phyloP scores from a whole-genome alignment of 2,113 vertebrate species.

The Lanius collurio region DNA sequence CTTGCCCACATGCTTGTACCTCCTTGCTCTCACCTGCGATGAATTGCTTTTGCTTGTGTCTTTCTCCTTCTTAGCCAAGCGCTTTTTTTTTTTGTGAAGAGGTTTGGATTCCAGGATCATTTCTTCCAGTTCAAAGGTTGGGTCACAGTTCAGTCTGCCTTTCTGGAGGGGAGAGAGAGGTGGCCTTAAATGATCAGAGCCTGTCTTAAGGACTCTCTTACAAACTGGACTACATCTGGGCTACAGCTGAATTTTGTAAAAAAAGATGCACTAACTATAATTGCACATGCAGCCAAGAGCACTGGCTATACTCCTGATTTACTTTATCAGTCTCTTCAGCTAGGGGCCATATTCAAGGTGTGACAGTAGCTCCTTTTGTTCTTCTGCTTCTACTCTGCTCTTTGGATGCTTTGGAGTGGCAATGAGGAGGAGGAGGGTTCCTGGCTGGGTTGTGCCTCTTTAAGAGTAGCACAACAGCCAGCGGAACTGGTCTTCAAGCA shows the following conservation, averaged over 20 bases:
- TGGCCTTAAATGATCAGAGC: neutral
- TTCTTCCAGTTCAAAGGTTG: conserved; percentile 96
- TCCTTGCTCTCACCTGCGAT: conserved; percentile 78
- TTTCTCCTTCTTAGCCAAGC: conserved; percentile 88
- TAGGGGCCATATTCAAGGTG: neutral
- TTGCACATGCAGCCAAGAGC: neutral
- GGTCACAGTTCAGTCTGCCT: conserved; percentile 93
- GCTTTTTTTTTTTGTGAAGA: conserved; percentile 97
- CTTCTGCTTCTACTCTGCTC: neutral
- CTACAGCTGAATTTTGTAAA: neutral
- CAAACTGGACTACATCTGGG: neutral
- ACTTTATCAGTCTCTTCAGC: neutral
- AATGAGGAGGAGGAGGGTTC: neutral
- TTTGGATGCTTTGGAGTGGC: neutral
- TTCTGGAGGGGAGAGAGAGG: conserved; percentile 73
- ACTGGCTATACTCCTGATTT: neutral
- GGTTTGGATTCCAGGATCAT: conserved; percentile 99
- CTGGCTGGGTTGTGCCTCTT: neutral
- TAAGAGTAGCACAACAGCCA: neutral
- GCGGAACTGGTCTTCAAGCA: neutral
- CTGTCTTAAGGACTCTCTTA: neutral
- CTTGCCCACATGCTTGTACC: too few relatives aligned
- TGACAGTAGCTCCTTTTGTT: neutral
- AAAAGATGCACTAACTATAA: neutral
- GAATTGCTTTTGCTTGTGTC: conserved; percentile 80